Base-by-base conservation (phyloP, 2,888 invertebrate genomes). In the Pemphredon lugubris region DNA sequence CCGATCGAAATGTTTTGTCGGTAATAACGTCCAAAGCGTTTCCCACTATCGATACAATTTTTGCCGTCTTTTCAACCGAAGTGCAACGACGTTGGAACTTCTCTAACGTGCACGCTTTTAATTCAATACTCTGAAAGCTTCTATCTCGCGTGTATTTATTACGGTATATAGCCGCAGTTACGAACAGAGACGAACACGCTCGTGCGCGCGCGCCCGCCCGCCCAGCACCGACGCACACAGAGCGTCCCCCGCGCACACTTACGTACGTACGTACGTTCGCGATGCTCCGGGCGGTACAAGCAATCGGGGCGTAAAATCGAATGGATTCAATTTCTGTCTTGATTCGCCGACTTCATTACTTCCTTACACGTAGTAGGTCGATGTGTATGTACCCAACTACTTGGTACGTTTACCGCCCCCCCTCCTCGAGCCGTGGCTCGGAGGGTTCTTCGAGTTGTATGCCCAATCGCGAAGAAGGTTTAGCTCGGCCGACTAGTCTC, bases 241-340 rank as follows among this genome's bases (percentile, higher is more conserved):
- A 14, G 9, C 9, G 9, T 14, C 39, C 7, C 9, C 26, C 20
- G 34, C 50, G 42, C 34, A 42, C 32, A 13, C 26, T 11, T 11
- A 16, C 9, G 50, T 34, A 26, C 11, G 13, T 59, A 60, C 44
- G 9, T 34, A 39, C n/a, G n/a, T 37, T 30, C 1, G 44, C n/a
- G 47, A 53, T 39, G 50, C 40, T 50, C 21, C 23, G 55, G 65
- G 53, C 55, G 63, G 67, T 66, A 65, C 72, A 75, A 75, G 78
- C 82, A 84, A 85, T 86, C 84, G 83, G 72, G 72, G 77, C 79
- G 82, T 79, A 79, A 86, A 86, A 86, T 84, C 84, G 81, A 83
- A 86, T 83, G 83, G 82, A 86, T 83, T 85, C 83, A 83, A 87
- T 86, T 86, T 84, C 83, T 83, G 80, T 81, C 81, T 80, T 82